These are phyloP conservation scores for Toxotes jaculatrix DNA, from an alignment of 2,113 vertebrate genomes.

Conservation along the genomic window DNA sequence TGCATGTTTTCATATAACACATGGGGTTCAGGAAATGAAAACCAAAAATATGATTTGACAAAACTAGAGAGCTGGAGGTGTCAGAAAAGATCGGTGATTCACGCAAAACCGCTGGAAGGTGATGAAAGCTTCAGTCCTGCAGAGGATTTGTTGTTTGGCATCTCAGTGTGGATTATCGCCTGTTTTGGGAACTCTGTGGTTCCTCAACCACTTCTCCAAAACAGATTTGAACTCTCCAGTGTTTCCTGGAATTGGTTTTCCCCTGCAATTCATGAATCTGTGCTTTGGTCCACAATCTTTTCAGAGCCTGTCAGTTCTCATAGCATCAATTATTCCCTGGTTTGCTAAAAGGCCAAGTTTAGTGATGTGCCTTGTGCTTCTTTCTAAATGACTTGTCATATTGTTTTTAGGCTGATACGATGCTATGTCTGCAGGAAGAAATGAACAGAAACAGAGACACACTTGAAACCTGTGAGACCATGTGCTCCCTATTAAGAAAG, in stretches of 20 bases:
- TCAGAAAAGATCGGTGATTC: conserved; percentile 33
- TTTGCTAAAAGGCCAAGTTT: background rate
- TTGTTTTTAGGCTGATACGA: background rate
- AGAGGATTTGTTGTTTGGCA: conserved; percentile 52
- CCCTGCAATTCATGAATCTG: conserved; percentile 4
- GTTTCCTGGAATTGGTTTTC: conserved; percentile 31
- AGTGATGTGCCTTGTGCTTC: background rate
- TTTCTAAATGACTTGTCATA: conserved; percentile 3
- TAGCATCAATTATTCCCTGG: background rate
- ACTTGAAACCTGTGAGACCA: conserved; percentile 28
- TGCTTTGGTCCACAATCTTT: conserved; percentile 13
- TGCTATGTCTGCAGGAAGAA: background rate
- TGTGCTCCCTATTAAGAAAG: conserved; percentile 57
- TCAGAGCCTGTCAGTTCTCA: conserved; percentile 37
- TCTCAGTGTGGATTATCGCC: conserved; percentile 50
- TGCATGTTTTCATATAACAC: conserved; percentile 29
- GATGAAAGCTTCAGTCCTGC: conserved; percentile 44
- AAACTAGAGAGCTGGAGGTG: conserved; percentile 32
- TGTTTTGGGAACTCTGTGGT: conserved; percentile 70
- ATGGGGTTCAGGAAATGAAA: conserved; percentile 14
- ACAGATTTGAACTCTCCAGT: conserved; percentile 48
- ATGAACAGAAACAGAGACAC: conserved; percentile 11
- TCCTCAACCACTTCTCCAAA: conserved; percentile 39
- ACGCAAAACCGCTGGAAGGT: conserved; percentile 41
- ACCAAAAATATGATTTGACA: conserved; percentile 53